These are phyloP conservation scores for Mercenaria mercenaria DNA, from an alignment of 1,140 invertebrate species.

Conservation along the genomic window DNA sequence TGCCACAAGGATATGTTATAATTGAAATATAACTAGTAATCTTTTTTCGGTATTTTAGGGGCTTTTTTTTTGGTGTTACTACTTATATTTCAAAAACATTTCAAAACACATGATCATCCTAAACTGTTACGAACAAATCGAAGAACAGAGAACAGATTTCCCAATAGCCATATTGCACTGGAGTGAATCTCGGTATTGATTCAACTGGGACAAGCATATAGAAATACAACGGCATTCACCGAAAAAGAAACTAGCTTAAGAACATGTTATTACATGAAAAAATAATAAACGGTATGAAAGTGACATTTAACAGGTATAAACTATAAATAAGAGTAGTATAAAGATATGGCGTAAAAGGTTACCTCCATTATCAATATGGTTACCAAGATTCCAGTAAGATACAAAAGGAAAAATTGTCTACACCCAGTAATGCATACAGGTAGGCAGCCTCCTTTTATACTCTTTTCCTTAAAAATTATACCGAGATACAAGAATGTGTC, in stretches of 20 bases:
- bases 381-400: slow-evolving; percentile 26
- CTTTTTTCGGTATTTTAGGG: background rate
- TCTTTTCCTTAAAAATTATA: slow-evolving; percentile 14
- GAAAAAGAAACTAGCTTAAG: background rate
- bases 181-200: slow-evolving; percentile 51
- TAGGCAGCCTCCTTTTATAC: background rate
- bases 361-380: slow-evolving; percentile 56
- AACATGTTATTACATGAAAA: background rate
- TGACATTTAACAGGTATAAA: background rate
- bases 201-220: slow-evolving; percentile 19
- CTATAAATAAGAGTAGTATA: slow-evolving; percentile 30
- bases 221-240: slow-evolving; percentile 1
- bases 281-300: background rate
- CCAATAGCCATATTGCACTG: slow-evolving; percentile 64
- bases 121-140: background rate
- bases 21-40: slow-evolving; percentile 6
- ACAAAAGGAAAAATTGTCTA: background rate
- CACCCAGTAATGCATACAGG: background rate
- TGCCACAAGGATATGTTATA: background rate
- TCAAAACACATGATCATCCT: slow-evolving; percentile 38
- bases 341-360: slow-evolving; percentile 54
- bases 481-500: slow-evolving; percentile 30
- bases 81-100: slow-evolving; percentile 22
- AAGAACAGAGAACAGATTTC: slow-evolving; percentile 26
- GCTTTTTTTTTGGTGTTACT: slow-evolving; percentile 35